These are phyloP conservation scores for Lagorchestes hirsutus DNA, from an alignment of 2,797 vertebrate species.

Conservation along the genomic window DNA sequence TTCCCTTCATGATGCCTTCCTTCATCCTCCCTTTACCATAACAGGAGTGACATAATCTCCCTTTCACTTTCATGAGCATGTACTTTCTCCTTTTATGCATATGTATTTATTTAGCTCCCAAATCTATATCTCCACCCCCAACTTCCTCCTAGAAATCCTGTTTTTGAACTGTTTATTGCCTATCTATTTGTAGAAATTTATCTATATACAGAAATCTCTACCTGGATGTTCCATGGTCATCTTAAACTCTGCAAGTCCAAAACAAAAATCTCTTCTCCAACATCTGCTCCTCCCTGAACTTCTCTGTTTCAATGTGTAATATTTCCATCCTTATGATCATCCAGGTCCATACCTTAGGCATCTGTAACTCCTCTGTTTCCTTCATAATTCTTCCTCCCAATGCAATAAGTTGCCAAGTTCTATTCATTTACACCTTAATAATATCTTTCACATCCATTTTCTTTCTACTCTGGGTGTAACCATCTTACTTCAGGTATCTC, in stretches of 20 bases:
- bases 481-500: not conserved
- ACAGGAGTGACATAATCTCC: not conserved
- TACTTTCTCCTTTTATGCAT: not conserved
- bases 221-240: not conserved
- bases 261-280: not conserved
- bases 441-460: not conserved
- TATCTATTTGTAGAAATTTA: not conserved
- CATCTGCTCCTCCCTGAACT: not conserved
- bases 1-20: not conserved
- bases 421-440: not conserved
- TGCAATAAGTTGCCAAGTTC: not conserved
- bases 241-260: not conserved
- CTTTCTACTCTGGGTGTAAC: not conserved
- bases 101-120: not conserved
- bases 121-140: not conserved
- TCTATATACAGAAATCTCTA: not conserved
- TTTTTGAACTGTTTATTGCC: not conserved
- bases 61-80: not conserved
- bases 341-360: not conserved
- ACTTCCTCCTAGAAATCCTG: not conserved
- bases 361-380: not conserved
- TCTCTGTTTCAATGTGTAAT: not conserved
- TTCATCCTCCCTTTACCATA: not conserved
- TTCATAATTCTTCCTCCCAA: not conserved
- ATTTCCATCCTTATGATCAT: not conserved